Evolutionary conservation across 1,140 invertebrate species (phyloP), one percentile per base, ranked within the genome.

Genomic region (Drosophila orosa): DNA sequence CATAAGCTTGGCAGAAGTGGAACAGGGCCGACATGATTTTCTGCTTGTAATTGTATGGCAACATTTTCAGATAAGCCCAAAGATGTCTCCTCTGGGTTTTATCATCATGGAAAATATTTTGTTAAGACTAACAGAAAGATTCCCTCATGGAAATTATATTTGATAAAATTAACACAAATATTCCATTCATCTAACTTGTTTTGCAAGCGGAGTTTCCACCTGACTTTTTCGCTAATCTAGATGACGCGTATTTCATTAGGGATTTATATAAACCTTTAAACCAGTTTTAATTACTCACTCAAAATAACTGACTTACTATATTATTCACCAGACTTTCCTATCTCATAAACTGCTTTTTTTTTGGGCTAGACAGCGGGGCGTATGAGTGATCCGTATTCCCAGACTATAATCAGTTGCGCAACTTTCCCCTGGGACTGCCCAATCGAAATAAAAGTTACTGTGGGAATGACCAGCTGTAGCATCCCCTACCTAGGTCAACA

Each of bases 401-500:
- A 52, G 8, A 47, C 35, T 17, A n/a, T 48, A 45, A 56, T 73
- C 45, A 31, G 37, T 45, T 47, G 22, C 12, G 60, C 56, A 61
- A 65, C 56, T 25, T 55, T 63, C 39, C 35, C 55, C 27, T 9
- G n/a, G 19, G 12, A 40, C 13, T 15, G 33, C 3, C 17, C 19
- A 33, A 52, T 52, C 12, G 12, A 13, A 58, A 37, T 31, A 65
- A 50, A 44, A 4, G 13, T 48, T 42, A 35, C 24, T 31, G 33
- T n/a, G 50, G 29, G 45, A 67, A 59, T 31, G 35, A 8, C 37
- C 60, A 73, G 29, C 37, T 74, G 80, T 62, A 27, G 35, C 25
- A 39, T 15, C 19, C 9, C 29, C 25, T 78, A 71, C 83, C 83
- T 85, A 82, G 61, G 82, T 33, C 62, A 85, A 85, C 65, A 75